A percentile compares a stretch with the other conserved stretches of the same genome.
phyloP scores from a whole-genome alignment of 1,140 invertebrate genomes.

The Patella vulgata region DNA sequence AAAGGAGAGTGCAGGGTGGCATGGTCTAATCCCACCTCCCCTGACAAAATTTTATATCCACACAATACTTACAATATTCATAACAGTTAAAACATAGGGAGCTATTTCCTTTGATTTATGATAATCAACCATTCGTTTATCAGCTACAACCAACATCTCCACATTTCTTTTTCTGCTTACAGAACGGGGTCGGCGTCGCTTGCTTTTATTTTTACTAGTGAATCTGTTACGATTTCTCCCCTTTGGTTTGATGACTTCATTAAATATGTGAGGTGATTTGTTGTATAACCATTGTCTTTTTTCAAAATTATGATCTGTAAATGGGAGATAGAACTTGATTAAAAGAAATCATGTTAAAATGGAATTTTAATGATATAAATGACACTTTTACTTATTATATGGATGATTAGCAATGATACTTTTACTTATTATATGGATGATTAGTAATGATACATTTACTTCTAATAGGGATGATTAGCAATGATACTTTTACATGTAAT shows the following conservation, averaged over 20 bases:
- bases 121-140: constrained; percentile 84
- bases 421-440: too few species aligned
- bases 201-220: not conserved
- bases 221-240: not conserved
- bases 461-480: too few species aligned
- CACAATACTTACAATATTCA: constrained; percentile 88
- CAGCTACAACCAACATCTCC: constrained; percentile 87
- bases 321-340: not conserved
- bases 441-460: too few species aligned
- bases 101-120: constrained; percentile 69
- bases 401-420: too few species aligned
- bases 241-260: constrained; percentile 28
- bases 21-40: too few species aligned
- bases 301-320: constrained; percentile 18
- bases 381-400: too few species aligned
- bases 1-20: too few species aligned
- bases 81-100: constrained; percentile 88
- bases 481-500: too few species aligned
- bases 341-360: too few species aligned
- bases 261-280: constrained; percentile 19
- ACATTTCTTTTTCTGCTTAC: constrained; percentile 75
- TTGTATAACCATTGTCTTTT: constrained; percentile 27
- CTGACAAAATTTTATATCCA: too few species aligned
- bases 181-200: constrained; percentile 34
- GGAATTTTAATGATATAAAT: too few species aligned